Evolutionary conservation across 2,797 vertebrate species (phyloP).

Genomic region (Spinibarbus caldwelli): DNA sequence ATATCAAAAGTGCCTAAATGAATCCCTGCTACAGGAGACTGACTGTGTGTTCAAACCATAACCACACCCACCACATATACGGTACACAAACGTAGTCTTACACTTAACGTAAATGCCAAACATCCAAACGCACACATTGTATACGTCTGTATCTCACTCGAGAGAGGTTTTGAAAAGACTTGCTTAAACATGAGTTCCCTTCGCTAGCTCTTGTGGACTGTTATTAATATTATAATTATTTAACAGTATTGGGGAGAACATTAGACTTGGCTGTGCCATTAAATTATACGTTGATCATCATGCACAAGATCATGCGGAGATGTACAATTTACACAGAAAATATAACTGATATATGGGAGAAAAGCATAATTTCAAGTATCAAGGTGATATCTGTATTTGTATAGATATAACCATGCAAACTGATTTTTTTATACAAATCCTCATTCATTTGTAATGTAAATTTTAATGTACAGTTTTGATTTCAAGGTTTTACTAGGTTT

Average conservation of each 20-base stretch:
- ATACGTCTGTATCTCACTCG: slow-evolving; percentile 18
- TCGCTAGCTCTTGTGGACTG: slow-evolving; percentile 5
- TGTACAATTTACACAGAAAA: slow-evolving; percentile 58
- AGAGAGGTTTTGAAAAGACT: slow-evolving; percentile 27
- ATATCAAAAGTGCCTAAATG: slow-evolving; percentile 97
- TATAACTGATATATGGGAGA: slow-evolving; percentile 22
- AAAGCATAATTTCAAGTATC: slow-evolving; percentile 66
- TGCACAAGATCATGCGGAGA: slow-evolving; percentile 73
- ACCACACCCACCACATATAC: slow-evolving; percentile 22
- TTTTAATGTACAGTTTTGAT: slow-evolving; percentile 99
- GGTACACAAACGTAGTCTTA: slow-evolving; percentile 42
- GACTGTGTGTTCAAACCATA: slow-evolving; percentile 28
- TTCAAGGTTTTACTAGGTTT: slow-evolving; percentile 90
- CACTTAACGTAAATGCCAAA: slow-evolving; percentile 35
- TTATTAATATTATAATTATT: slow-evolving; percentile 34
- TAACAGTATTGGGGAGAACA: slow-evolving; percentile 33
- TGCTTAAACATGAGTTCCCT: slow-evolving; percentile 20
- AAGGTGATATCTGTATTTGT: slow-evolving; percentile 90
- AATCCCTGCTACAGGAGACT: slow-evolving; percentile 65
- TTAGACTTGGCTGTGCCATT: slow-evolving; percentile 71
- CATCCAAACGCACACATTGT: slow-evolving; percentile 8
- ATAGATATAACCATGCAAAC: slow-evolving; percentile 82
- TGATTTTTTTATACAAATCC: slow-evolving; percentile 77
- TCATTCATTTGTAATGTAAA: slow-evolving; percentile 90
- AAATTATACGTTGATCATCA: slow-evolving; percentile 63